phyloP scores from a whole-genome alignment of 2,888 invertebrate genomes.

The Hypena proboscidalis region DNA sequence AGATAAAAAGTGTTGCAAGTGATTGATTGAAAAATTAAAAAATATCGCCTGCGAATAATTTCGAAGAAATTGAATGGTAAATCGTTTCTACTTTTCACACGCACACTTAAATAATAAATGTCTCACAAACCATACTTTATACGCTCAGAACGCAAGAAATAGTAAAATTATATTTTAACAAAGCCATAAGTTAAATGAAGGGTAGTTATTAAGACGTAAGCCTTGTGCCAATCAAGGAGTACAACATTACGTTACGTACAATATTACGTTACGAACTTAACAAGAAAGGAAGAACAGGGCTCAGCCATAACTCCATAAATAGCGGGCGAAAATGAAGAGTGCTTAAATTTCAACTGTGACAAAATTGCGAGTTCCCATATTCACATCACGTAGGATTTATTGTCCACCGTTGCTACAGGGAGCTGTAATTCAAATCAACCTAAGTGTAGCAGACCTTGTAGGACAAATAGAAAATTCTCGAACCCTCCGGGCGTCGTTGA shows the following conservation, averaged over 20 bases:
- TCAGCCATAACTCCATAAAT: constrained; percentile 21
- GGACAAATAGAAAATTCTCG: constrained; percentile 43
- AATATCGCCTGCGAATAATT: no score
- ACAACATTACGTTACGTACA: background rate
- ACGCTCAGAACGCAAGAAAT: no score
- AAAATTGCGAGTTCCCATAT: constrained; percentile 38
- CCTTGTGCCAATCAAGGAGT: no score
- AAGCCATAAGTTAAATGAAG: no score
- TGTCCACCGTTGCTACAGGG: constrained; percentile 45
- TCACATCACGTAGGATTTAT: constrained; percentile 55
- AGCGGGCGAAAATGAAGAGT: constrained; percentile 15
- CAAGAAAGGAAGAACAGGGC: constrained; percentile 7
- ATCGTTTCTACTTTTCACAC: no score
- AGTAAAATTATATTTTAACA: no score
- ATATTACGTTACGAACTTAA: constrained; percentile 4
- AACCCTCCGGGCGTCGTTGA: constrained; percentile 35
- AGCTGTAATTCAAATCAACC: constrained; percentile 60
- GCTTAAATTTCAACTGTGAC: constrained; percentile 33
- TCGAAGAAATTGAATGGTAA: no score
- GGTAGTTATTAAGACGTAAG: no score
- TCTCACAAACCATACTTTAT: no score
- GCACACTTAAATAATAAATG: no score
- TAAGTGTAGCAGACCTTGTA: constrained; percentile 46
- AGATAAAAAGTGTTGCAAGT: no score
- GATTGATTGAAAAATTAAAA: no score